Conservation (phyloP, 2,888 invertebrate genomes). For the Andrena minutula region DNA sequence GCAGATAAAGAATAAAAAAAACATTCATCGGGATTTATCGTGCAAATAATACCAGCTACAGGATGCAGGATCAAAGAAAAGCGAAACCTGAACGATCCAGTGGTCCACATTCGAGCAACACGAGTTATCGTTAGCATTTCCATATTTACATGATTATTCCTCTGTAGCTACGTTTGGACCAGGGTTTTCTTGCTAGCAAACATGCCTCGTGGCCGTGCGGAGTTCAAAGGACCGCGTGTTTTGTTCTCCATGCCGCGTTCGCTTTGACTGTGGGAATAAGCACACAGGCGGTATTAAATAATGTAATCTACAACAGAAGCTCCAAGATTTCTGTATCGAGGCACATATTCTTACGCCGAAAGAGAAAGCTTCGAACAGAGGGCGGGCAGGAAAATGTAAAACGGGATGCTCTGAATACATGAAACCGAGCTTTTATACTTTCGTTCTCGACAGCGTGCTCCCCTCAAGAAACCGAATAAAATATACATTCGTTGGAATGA, state of each 20-base stretch:
- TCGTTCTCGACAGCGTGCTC: neutral
- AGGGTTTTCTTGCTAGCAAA: conserved; percentile 5
- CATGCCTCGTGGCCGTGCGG: neutral
- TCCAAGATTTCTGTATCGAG: neutral
- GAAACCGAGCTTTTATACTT: neutral
- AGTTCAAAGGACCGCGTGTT: neutral
- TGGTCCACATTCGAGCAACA: neutral
- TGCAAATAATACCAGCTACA: neutral
- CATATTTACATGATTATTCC: conserved; percentile 23
- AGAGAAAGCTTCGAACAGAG: neutral
- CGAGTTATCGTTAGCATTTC: conserved; percentile 4
- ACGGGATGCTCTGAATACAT: neutral
- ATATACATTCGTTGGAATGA: neutral
- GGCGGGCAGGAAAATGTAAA: neutral
- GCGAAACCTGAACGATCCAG: neutral
- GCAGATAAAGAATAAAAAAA: neutral
- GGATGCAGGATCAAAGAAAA: neutral
- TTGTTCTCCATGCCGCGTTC: neutral
- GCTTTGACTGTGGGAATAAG: neutral
- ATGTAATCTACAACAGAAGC: neutral
- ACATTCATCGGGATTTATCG: neutral
- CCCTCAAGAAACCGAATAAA: neutral
- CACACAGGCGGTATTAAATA: neutral
- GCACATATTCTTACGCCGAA: neutral
- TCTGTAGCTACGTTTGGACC: conserved; percentile 4